A percentile compares a stretch with the other conserved stretches of the same genome.
phyloP scores from a whole-genome alignment of 2,888 invertebrate genomes.

The Synergus japonicus region DNA sequence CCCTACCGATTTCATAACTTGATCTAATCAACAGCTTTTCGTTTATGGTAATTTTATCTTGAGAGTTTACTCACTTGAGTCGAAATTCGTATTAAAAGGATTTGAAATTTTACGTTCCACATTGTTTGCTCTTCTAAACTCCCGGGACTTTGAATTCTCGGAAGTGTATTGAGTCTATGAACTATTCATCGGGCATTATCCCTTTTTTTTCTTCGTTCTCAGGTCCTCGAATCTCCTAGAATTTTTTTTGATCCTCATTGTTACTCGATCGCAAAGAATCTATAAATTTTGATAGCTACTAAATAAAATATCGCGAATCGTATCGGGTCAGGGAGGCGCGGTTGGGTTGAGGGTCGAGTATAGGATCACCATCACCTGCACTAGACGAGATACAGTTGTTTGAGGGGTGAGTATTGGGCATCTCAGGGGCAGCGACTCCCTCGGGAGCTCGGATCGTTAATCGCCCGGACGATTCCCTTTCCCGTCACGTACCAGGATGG shows the following conservation, averaged over 20 bases:
- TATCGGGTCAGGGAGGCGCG: slow-evolving; percentile 57
- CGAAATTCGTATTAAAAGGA: neutral
- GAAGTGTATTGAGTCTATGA: neutral
- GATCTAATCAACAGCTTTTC: slow-evolving; percentile 54
- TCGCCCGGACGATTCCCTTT: slow-evolving; percentile 79
- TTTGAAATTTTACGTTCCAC: too few species aligned
- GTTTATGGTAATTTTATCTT: slow-evolving; percentile 32
- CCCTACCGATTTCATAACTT: slow-evolving; percentile 47
- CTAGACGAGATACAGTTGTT: slow-evolving; percentile 44
- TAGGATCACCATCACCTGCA: slow-evolving; percentile 60
- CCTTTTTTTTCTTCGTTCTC: neutral
- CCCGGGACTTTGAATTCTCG: neutral
- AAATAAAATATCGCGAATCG: slow-evolving; percentile 72
- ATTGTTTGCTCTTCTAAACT: neutral
- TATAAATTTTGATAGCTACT: slow-evolving; percentile 75
- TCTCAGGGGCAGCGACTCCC: slow-evolving; percentile 62
- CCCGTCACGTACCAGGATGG: slow-evolving; percentile 80
- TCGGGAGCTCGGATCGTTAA: slow-evolving; percentile 79
- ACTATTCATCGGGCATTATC: neutral
- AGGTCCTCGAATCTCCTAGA: slow-evolving; percentile 2
- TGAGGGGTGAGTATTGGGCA: slow-evolving; percentile 53
- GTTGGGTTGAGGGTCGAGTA: slow-evolving; percentile 48
- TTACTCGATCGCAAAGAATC: slow-evolving; percentile 61
- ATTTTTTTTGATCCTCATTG: slow-evolving; percentile 51
- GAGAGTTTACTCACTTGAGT: neutral